Percentiles rank a stretch among this genome's conserved stretches.
Evolutionary conservation across 2,888 invertebrate species (phyloP).

Genomic region (Cryptocephalus moraei): DNA sequence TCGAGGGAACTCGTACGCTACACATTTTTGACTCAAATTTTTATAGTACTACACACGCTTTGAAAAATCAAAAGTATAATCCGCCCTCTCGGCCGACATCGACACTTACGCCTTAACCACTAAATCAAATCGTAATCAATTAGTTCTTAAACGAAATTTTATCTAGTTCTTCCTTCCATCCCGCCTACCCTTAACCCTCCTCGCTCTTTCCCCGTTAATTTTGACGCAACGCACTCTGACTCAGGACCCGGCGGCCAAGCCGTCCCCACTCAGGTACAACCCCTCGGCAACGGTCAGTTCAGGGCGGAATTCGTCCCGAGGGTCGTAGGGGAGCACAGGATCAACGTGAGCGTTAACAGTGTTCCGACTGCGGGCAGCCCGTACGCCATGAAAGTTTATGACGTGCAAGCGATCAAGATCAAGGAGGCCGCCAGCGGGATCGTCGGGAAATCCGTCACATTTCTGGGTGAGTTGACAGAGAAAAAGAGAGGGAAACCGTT

Average conservation of each 20-base stretch:
- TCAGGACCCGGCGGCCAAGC: slow-evolving; percentile 86
- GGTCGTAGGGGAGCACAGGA: slow-evolving; percentile 84
- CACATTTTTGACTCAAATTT: too few species aligned
- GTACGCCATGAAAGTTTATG: slow-evolving; percentile 90
- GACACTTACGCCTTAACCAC: too few species aligned
- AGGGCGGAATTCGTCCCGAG: slow-evolving; percentile 86
- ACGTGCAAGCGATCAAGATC: slow-evolving; percentile 87
- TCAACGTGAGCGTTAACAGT: slow-evolving; percentile 76
- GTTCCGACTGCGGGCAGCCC: slow-evolving; percentile 83
- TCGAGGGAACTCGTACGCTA: too few species aligned
- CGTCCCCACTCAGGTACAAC: slow-evolving; percentile 79
- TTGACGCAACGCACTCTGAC: neutral
- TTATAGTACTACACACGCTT: too few species aligned
- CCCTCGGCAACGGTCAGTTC: slow-evolving; percentile 72
- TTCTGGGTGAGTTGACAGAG: slow-evolving; percentile 53
- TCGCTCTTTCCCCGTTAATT: too few species aligned
- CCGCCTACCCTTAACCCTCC: too few species aligned
- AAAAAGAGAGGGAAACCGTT: too few species aligned
- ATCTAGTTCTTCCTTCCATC: too few species aligned
- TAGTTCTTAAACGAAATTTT: too few species aligned
- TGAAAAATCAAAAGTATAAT: too few species aligned
- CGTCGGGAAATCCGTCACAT: slow-evolving; percentile 84
- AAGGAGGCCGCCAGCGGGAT: slow-evolving; percentile 82
- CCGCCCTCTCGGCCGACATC: too few species aligned
- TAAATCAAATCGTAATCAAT: too few species aligned